These are phyloP conservation scores for Chrysotoxum bicinctum DNA, from an alignment of 2,888 invertebrate genomes.

Conservation along the genomic window DNA sequence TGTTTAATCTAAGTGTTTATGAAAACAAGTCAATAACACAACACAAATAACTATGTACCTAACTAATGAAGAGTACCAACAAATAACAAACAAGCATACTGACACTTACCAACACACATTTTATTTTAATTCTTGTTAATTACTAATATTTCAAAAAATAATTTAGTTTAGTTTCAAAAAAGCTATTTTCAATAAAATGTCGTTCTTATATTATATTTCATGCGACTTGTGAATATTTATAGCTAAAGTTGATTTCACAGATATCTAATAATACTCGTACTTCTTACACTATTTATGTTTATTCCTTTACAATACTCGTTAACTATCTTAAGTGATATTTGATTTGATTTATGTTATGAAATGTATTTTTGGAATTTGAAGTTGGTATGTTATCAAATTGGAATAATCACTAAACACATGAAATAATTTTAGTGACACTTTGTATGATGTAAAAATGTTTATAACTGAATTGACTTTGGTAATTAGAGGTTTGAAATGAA, in stretches of 20 bases:
- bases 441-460: not conserved
- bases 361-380: not conserved
- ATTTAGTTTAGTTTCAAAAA: not conserved
- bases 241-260: not conserved
- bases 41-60: not conserved
- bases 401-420: constrained; percentile 8
- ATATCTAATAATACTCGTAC: not conserved
- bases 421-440: constrained; percentile 16
- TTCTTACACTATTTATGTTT: not conserved
- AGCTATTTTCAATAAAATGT: not conserved
- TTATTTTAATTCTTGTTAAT: not conserved
- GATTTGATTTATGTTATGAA: not conserved
- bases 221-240: not conserved
- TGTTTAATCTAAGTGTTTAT: not conserved
- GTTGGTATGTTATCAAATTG: not conserved
- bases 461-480: constrained; percentile 34
- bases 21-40: not conserved
- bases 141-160: not conserved
- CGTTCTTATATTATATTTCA: constrained; percentile 9
- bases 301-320: not conserved
- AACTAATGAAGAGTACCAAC: not conserved
- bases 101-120: constrained; percentile 60
- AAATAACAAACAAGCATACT: not conserved
- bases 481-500: not conserved
- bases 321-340: not conserved